Percentiles rank a stretch among this genome's conserved stretches.
Evolutionary conservation across 2,113 vertebrate genomes (phyloP).

Genomic region (Hirundichthys speculiger): DNA sequence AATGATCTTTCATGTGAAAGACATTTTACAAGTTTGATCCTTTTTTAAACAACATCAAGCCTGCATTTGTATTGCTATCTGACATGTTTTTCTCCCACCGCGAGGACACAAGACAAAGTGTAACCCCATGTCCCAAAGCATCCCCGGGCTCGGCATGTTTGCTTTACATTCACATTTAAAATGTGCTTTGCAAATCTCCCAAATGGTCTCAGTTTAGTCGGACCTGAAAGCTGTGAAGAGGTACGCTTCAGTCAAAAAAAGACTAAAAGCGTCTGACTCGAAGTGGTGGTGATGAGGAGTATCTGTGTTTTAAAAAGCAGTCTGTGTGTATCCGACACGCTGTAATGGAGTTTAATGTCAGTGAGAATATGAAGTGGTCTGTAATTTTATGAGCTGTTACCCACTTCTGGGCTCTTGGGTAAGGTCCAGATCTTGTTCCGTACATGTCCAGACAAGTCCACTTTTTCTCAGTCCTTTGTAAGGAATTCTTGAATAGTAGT

Average conservation of each 20-base stretch:
- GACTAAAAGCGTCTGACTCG: conserved; percentile 15
- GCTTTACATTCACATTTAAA: conserved; percentile 72
- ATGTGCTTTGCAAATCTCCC: conserved; percentile 76
- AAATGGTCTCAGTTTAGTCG: conserved; percentile 69
- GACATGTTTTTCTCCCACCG: conserved; percentile 23
- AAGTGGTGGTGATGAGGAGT: not conserved
- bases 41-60: conserved; percentile 25
- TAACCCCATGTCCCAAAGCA: conserved; percentile 38
- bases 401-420: conserved; percentile 39
- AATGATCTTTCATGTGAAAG: not conserved
- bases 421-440: conserved; percentile 21
- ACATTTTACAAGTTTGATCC: not conserved
- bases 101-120: conserved; percentile 20
- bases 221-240: conserved; percentile 52
- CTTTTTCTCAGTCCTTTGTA: conserved; percentile 10
- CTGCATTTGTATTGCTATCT: conserved; percentile 56
- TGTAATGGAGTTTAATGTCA: conserved; percentile 38
- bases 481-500: conserved; percentile 32
- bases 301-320: no score
- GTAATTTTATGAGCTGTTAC: conserved; percentile 48
- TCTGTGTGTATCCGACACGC: conserved; percentile 1
- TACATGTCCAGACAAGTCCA: conserved; percentile 68
- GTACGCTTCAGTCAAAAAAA: conserved; percentile 38
- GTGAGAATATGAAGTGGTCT: conserved; percentile 47
- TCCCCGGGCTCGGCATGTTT: conserved; percentile 35